These are phyloP conservation scores for Scarus forsteni DNA, from an alignment of 2,797 vertebrate species.

Conservation along the genomic window DNA sequence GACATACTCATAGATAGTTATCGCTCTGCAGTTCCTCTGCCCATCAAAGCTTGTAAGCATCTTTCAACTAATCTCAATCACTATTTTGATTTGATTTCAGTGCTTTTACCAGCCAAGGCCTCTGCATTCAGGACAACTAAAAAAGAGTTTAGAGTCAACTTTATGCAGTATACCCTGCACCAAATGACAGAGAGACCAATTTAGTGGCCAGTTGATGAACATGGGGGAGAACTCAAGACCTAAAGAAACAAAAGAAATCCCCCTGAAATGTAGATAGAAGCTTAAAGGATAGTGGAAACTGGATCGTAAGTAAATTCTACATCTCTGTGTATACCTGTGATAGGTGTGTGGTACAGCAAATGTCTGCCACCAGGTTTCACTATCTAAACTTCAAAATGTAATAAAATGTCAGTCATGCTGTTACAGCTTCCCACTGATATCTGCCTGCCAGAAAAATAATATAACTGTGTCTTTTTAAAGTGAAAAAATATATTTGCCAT, in stretches of 20 bases:
- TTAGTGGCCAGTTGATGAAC: not conserved
- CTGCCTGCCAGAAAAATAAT: too few species aligned
- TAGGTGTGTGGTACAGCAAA: not conserved
- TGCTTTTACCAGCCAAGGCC: not conserved
- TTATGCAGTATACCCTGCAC: not conserved
- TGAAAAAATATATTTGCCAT: too few species aligned
- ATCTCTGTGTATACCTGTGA: not conserved
- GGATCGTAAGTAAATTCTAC: not conserved
- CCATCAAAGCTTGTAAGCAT: not conserved
- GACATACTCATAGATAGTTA: not conserved
- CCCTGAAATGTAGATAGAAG: not conserved
- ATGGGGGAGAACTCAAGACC: not conserved
- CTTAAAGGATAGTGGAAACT: not conserved
- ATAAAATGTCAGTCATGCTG: not conserved
- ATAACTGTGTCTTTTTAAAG: too few species aligned
- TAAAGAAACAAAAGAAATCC: slow-evolving; percentile 5
- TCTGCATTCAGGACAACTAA: not conserved
- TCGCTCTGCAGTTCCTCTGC: not conserved
- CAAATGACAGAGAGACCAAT: not conserved
- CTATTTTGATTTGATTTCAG: not conserved
- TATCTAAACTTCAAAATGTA: not conserved
- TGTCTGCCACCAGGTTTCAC: not conserved
- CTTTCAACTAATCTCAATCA: not conserved
- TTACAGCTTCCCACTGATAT: not conserved
- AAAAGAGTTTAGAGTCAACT: not conserved